A percentile compares a stretch with the other conserved stretches of the same genome.
Conservation (phyloP, 2,797 vertebrate genomes). For the Anguilla marmorata region DNA sequence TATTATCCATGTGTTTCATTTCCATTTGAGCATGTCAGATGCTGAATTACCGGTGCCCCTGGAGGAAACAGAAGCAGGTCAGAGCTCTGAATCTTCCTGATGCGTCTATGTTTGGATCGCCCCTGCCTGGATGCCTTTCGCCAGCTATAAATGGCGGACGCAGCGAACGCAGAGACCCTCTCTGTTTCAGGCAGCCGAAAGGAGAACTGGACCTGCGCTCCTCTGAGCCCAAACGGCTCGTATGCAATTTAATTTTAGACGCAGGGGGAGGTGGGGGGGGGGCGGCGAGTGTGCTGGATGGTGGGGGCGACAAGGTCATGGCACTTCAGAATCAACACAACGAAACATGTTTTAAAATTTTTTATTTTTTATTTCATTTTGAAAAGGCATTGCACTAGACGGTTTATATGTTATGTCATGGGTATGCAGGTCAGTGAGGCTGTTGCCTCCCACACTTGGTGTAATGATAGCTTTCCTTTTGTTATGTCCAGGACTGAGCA, state of each 20-base stretch:
- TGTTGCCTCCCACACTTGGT: constrained; percentile 40
- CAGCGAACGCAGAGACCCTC: not conserved
- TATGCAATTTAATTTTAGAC: constrained; percentile 70
- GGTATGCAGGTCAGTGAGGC: not conserved
- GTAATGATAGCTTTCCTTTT: constrained; percentile 65
- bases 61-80: constrained; percentile 46
- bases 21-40: not conserved
- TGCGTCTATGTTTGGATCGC: constrained; percentile 69
- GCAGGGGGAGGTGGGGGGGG: constrained; percentile 48
- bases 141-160: constrained; percentile 60
- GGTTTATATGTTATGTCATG: not conserved
- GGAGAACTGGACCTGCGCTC: constrained; percentile 70
- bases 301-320: constrained; percentile 68
- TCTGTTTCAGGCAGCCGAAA: constrained; percentile 48
- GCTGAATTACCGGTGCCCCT: not conserved
- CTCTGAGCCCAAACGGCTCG: constrained; percentile 67
- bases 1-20: not conserved
- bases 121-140: constrained; percentile 59
- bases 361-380: constrained; percentile 36
- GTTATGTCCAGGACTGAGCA: not conserved
- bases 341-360: constrained; percentile 46
- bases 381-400: not conserved
- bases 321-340: constrained; percentile 71
- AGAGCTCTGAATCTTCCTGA: constrained; percentile 62
- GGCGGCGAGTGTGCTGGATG: no score